Evolutionary conservation across 2,888 invertebrate genomes (phyloP).

Genomic region (Limnephilus lunatus): DNA sequence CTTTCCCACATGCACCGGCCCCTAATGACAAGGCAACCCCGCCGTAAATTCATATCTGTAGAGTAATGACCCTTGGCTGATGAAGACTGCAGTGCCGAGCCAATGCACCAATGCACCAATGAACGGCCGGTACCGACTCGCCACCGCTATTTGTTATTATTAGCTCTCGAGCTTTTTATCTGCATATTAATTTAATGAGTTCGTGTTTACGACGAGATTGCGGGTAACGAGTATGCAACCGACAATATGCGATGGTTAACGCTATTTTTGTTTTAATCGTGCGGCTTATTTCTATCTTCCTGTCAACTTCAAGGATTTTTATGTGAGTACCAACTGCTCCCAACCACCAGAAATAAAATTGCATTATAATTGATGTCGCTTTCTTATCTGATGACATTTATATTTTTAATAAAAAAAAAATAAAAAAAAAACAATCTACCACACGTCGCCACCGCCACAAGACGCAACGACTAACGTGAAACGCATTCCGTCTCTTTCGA

Average conservation of each 20-base stretch:
- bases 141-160: constrained; percentile 34
- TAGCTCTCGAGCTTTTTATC: constrained; percentile 21
- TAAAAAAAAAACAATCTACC: too few relatives aligned
- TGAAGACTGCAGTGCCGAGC: neutral
- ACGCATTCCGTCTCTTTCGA: too few relatives aligned
- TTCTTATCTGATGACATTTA: too few relatives aligned
- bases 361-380: too few relatives aligned
- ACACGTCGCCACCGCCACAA: too few relatives aligned
- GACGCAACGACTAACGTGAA: too few relatives aligned
- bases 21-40: constrained; percentile 19
- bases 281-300: constrained; percentile 51
- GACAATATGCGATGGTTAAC: neutral
- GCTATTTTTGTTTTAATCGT: constrained; percentile 52
- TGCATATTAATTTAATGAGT: constrained; percentile 37
- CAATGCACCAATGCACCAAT: neutral
- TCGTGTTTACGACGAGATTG: constrained; percentile 40
- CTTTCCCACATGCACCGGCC: constrained; percentile 30
- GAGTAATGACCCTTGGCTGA: constrained; percentile 4
- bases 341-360: too few relatives aligned
- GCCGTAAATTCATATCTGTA: constrained; percentile 22
- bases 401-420: too few relatives aligned
- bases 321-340: too few relatives aligned
- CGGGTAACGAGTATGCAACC: constrained; percentile 6
- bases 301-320: neutral
- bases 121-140: neutral